Percentiles rank a stretch among this genome's conserved stretches.
phyloP scores from a whole-genome alignment of 1,140 invertebrate species.

The Berghia stephanieae region DNA sequence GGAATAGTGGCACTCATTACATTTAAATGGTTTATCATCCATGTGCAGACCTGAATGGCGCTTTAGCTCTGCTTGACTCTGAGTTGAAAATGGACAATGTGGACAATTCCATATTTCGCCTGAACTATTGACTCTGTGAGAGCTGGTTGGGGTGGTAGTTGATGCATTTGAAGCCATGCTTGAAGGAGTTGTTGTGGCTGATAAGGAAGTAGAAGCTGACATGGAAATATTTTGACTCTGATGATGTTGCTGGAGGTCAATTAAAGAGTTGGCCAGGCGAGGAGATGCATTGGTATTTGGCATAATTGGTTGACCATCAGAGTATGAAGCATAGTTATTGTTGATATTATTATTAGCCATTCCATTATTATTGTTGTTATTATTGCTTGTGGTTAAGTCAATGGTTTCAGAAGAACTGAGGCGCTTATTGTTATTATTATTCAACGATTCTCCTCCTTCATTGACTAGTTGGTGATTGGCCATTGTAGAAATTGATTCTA shows the following conservation, averaged over 20 bases:
- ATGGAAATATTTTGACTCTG: no score
- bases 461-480: no score
- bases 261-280: not conserved
- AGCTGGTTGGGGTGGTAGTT: not conserved
- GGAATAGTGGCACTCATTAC: constrained; percentile 61
- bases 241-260: no score
- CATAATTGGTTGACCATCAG: constrained; percentile 12
- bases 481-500: no score
- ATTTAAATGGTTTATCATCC: constrained; percentile 64
- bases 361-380: not conserved
- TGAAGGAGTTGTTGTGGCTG: not conserved
- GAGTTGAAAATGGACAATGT: constrained; percentile 62
- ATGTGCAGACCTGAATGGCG: constrained; percentile 63
- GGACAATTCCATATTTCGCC: constrained; percentile 47
- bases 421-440: no score
- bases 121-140: not conserved
- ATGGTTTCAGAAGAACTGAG: not conserved
- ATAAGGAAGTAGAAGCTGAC: no score
- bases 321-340: constrained; percentile 23
- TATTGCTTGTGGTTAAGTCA: not conserved
- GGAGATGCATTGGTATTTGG: not conserved
- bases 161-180: not conserved
- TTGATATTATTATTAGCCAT: constrained; percentile 20
- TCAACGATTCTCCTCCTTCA: no score
- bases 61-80: constrained; percentile 62